phyloP scores from a whole-genome alignment of 2,113 vertebrate genomes.

The Hiodon alosoides region DNA sequence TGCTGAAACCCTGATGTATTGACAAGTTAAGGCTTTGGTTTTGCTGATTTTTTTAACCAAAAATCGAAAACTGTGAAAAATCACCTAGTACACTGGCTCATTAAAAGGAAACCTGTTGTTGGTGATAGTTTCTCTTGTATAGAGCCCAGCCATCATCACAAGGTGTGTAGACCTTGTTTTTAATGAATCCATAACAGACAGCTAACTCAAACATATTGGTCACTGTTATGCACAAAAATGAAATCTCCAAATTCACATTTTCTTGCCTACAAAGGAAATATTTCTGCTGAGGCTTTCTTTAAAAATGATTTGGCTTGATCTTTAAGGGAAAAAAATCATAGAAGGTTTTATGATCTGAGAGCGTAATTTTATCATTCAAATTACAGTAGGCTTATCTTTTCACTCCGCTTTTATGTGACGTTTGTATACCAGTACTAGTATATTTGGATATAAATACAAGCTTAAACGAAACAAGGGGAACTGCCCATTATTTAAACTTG shows the following conservation, averaged over 20 bases:
- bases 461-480: background rate
- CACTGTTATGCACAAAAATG: conserved; percentile 4
- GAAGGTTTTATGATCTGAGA: conserved; percentile 48
- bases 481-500: background rate
- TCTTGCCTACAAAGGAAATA: conserved; percentile 1
- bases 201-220: conserved; percentile 6
- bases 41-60: no score
- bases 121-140: no score
- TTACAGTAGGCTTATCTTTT: conserved; percentile 37
- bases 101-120: no score
- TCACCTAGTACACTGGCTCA: no score
- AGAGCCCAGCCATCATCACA: background rate
- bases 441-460: background rate
- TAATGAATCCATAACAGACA: background rate
- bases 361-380: conserved; percentile 54
- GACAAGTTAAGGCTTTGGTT: no score
- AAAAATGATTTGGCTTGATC: conserved; percentile 11
- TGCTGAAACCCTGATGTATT: no score
- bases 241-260: conserved; percentile 23
- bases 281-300: conserved; percentile 8
- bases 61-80: no score
- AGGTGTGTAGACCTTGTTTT: background rate
- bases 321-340: conserved; percentile 34
- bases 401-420: conserved; percentile 23
- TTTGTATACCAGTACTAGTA: background rate